A percentile compares a stretch with the other conserved stretches of the same genome.
phyloP scores from a whole-genome alignment of 2,113 vertebrate species.

The Mungos mungo region DNA sequence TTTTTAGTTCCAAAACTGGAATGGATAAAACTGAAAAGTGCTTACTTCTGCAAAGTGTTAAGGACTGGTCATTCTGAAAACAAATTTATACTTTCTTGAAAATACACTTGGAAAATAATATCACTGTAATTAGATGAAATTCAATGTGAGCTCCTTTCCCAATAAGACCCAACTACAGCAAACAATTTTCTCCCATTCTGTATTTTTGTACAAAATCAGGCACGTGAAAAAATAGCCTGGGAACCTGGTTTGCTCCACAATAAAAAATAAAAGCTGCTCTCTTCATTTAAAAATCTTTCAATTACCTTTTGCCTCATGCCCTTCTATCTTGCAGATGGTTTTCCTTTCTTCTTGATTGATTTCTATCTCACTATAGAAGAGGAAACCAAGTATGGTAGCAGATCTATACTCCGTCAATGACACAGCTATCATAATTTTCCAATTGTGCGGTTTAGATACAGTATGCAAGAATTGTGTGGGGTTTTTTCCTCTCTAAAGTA shows the following conservation, averaged over 20 bases:
- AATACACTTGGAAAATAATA: constrained; percentile 51
- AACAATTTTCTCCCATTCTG: constrained; percentile 42
- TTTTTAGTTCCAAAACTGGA: constrained; percentile 1
- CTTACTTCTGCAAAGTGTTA: constrained; percentile 26
- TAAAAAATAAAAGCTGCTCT: constrained; percentile 47
- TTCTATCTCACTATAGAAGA: constrained; percentile 9
- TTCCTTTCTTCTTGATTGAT: constrained; percentile 47
- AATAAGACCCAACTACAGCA: not conserved
- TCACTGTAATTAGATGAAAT: constrained; percentile 44
- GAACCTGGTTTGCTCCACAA: not conserved
- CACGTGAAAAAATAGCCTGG: constrained; percentile 11
- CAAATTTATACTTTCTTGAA: constrained; percentile 50
- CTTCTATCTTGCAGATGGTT: constrained; percentile 4
- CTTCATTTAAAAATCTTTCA: constrained; percentile 58
- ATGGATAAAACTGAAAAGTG: constrained; percentile 5
- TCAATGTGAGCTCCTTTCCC: not conserved
- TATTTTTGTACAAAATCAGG: not conserved
- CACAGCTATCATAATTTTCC: constrained; percentile 27
- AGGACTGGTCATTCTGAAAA: constrained; percentile 34
- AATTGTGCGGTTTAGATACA: not conserved
- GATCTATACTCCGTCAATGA: not conserved
- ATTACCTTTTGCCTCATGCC: constrained; percentile 45
- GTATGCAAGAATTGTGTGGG: not conserved
- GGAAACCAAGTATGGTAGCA: not conserved
- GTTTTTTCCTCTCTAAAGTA: not conserved